Conservation (phyloP, 2,888 invertebrate genomes). For the Uropetala carovei region DNA sequence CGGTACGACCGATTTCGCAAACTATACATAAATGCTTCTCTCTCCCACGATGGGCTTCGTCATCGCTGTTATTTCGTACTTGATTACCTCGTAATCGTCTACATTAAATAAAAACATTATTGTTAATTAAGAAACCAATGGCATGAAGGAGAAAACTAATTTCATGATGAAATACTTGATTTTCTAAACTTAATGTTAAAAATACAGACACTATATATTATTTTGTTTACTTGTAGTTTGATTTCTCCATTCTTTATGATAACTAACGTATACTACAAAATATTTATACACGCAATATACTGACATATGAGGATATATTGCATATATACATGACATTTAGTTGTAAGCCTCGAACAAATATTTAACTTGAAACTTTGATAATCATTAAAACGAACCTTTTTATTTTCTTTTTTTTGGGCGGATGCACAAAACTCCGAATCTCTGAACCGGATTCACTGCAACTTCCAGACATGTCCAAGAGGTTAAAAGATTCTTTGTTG, state of each 20-base stretch:
- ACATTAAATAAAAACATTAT: not conserved
- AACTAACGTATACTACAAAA: no score
- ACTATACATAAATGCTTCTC: conserved; percentile 37
- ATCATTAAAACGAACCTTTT: conserved; percentile 74
- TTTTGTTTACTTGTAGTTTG: no score
- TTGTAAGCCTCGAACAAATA: no score
- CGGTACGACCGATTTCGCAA: conserved; percentile 36
- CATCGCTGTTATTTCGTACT: not conserved
- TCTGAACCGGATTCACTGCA: conserved; percentile 80
- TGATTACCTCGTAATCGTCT: conserved; percentile 40
- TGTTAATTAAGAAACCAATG: no score
- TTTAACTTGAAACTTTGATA: not conserved
- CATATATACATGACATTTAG: not conserved
- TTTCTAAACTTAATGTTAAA: not conserved
- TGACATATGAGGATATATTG: not conserved
- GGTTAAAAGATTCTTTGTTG: conserved; percentile 81
- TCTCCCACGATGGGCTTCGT: conserved; percentile 30
- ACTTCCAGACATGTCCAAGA: conserved; percentile 77
- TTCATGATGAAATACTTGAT: not conserved
- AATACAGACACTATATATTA: no score
- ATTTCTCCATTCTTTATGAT: no score
- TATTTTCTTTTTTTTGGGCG: conserved; percentile 63
- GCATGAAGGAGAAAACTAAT: not conserved
- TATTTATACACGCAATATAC: no score
- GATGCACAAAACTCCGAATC: conserved; percentile 70